Evolutionary conservation across 37 sponge, comb jelly and placozoan genomes (phyloP).

Genomic region (Aphrocallistes beatrix): DNA sequence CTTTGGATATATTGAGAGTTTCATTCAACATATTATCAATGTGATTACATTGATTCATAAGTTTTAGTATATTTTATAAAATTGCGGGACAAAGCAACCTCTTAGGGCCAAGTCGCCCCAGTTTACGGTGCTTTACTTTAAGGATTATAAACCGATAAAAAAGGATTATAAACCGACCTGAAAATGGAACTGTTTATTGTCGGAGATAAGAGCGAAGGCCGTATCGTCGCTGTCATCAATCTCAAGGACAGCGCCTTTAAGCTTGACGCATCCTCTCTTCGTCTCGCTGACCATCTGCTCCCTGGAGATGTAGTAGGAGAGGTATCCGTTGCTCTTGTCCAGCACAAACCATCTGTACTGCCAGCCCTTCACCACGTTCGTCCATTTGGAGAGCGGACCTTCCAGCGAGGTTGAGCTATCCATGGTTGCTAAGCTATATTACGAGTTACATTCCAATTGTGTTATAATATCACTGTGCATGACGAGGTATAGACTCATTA

Average conservation of each 20-base stretch:
- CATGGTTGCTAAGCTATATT: too few relatives aligned
- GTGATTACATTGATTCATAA: too few relatives aligned
- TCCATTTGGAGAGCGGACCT: conserved; percentile 97
- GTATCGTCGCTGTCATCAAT: conserved; percentile 91
- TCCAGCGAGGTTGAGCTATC: conserved; percentile 42
- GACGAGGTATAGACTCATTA: too few relatives aligned
- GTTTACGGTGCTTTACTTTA: not conserved
- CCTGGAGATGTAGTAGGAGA: conserved; percentile 92
- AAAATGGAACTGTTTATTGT: conserved; percentile 73
- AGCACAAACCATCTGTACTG: conserved; percentile 96
- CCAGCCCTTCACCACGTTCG: conserved; percentile 93
- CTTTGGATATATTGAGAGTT: too few relatives aligned
- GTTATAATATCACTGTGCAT: too few relatives aligned
- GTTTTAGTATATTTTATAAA: too few relatives aligned
- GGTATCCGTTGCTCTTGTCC: conserved; percentile 66
- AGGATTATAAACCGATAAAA: too few relatives aligned
- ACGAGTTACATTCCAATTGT: too few relatives aligned
- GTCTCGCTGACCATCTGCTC: conserved; percentile 81
- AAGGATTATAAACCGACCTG: too few relatives aligned
- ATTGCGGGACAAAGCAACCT: too few relatives aligned
- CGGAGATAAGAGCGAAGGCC: conserved; percentile 78
- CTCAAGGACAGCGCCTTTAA: conserved; percentile 71
- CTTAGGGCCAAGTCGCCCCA: too few relatives aligned
- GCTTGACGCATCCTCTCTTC: conserved; percentile 51
- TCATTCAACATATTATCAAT: too few relatives aligned